A percentile compares a stretch with the other conserved stretches of the same genome.
These are phyloP conservation scores for Brachymystax lenok DNA, from an alignment of 2,797 vertebrate genomes.

Conservation along the genomic window DNA sequence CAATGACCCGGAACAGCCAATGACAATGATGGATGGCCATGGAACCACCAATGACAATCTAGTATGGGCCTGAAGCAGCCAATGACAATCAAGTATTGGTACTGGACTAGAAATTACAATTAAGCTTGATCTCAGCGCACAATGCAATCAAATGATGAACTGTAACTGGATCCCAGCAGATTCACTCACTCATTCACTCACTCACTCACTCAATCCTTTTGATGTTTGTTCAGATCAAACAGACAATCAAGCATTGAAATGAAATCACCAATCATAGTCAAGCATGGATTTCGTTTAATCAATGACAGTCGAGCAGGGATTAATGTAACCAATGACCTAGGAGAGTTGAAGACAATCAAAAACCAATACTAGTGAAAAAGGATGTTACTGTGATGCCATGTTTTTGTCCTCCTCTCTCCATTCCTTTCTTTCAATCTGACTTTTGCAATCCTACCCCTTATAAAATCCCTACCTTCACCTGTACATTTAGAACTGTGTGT, in stretches of 20 bases:
- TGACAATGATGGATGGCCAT: not conserved
- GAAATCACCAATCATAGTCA: slow-evolving; percentile 5
- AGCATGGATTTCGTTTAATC: not conserved
- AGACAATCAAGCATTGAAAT: slow-evolving; percentile 26
- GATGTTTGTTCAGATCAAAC: slow-evolving; percentile 7
- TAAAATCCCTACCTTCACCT: not conserved
- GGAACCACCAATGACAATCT: slow-evolving; percentile 10
- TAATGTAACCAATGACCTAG: slow-evolving; percentile 5
- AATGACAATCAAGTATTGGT: slow-evolving; percentile 17
- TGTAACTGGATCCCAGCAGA: not conserved
- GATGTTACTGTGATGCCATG: slow-evolving; percentile 27
- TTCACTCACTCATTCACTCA: not conserved
- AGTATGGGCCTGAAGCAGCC: slow-evolving; percentile 5
- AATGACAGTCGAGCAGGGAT: slow-evolving; percentile 4
- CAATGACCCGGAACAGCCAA: not conserved
- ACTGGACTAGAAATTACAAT: not conserved
- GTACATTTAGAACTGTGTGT: slow-evolving; percentile 11
- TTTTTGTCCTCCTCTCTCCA: slow-evolving; percentile 20
- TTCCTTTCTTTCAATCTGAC: not conserved
- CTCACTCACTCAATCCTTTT: not conserved
- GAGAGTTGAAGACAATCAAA: slow-evolving; percentile 23
- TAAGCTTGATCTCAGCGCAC: not conserved
- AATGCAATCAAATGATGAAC: not conserved
- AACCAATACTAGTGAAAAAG: slow-evolving; percentile 12
- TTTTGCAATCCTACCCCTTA: not conserved